These are phyloP conservation scores for Cyanoderma ruficeps DNA, from an alignment of 2,113 vertebrate genomes.

Conservation along the genomic window DNA sequence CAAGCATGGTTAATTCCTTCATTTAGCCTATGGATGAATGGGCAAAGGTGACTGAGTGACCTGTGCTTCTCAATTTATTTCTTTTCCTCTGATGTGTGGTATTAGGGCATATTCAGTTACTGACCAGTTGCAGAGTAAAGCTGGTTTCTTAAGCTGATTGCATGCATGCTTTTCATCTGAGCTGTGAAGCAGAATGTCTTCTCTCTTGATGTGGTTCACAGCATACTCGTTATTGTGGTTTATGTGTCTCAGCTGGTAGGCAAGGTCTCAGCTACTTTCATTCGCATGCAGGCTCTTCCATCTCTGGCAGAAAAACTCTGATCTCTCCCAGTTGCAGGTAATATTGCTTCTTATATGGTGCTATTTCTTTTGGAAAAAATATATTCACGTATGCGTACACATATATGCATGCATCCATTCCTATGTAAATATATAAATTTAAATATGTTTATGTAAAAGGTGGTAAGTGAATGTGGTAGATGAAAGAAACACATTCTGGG, in stretches of 20 bases:
- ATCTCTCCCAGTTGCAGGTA: background rate
- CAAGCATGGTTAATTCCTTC: background rate
- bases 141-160: background rate
- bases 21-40: background rate
- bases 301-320: background rate
- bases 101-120: background rate
- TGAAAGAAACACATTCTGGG: background rate
- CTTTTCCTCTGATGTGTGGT: background rate
- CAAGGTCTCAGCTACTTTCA: background rate
- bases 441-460: background rate
- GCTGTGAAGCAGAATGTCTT: background rate
- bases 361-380: background rate
- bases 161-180: background rate
- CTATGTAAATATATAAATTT: background rate
- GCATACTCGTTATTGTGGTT: background rate
- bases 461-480: background rate
- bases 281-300: background rate
- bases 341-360: background rate
- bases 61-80: background rate
- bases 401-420: background rate
- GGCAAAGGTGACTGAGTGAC: background rate
- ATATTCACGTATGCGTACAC: accelerated
- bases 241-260: slow-evolving; percentile 6
- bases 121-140: background rate
- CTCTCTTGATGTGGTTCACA: background rate